Conservation (phyloP, 2,888 invertebrate genomes). For the Nephrocerus scutellatus region DNA sequence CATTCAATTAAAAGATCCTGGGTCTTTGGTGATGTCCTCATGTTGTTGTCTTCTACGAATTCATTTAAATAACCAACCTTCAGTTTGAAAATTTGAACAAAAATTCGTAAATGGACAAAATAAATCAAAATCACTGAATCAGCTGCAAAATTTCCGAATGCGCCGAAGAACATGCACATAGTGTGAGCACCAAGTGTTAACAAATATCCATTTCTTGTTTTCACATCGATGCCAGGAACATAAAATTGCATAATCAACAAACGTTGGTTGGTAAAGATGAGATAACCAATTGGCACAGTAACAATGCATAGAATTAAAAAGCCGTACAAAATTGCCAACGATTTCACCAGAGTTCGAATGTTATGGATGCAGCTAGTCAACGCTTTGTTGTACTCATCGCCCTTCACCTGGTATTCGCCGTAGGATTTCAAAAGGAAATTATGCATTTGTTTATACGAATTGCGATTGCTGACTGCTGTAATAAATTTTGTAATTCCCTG, state of each 20-base stretch:
- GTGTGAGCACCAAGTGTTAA: slow-evolving; percentile 4
- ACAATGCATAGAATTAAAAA: neutral
- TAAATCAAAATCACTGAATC: slow-evolving; percentile 14
- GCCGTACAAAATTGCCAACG: too few relatives aligned
- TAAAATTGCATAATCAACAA: slow-evolving; percentile 15
- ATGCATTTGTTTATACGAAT: too few relatives aligned
- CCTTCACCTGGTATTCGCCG: too few relatives aligned
- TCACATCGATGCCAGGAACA: slow-evolving; percentile 12
- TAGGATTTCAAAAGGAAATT: too few relatives aligned
- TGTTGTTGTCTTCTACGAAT: neutral
- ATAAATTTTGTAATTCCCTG: too few relatives aligned
- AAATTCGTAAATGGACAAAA: neutral
- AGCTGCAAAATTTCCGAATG: slow-evolving; percentile 15
- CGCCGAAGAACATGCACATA: slow-evolving; percentile 7
- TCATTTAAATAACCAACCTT: slow-evolving; percentile 2
- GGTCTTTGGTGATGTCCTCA: neutral
- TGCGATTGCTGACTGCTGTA: too few relatives aligned
- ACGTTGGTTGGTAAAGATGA: neutral
- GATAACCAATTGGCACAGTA: neutral
- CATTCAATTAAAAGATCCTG: neutral
- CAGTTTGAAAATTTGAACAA: slow-evolving; percentile 8
- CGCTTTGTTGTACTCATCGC: too few relatives aligned
- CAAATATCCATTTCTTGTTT: slow-evolving; percentile 5
- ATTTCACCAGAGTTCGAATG: too few relatives aligned
- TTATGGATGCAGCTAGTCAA: too few relatives aligned